Conservation (phyloP, 23 tunicate genomes). For the Diplosoma virens region DNA sequence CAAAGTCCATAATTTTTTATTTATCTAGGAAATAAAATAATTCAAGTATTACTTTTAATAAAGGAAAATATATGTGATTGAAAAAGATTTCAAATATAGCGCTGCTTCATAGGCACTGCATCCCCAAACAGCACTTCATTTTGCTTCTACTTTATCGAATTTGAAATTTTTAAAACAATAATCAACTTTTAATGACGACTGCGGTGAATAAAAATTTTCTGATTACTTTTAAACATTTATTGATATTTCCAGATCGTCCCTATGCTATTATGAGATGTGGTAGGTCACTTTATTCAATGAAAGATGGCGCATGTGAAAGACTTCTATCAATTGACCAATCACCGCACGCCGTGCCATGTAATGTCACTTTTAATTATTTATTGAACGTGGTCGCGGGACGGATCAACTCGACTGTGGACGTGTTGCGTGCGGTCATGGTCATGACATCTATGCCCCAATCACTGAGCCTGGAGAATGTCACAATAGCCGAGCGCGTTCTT, state of each 20-base stretch:
- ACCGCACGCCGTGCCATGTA: neutral
- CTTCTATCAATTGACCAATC: neutral
- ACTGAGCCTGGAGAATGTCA: neutral
- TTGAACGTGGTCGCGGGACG: neutral
- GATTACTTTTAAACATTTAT: too few species aligned
- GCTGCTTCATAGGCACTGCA: too few species aligned
- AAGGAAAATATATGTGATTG: too few species aligned
- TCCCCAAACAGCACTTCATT: too few species aligned
- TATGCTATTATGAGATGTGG: conserved; percentile 2
- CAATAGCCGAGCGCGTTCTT: neutral
- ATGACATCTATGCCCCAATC: neutral
- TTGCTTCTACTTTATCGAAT: too few species aligned
- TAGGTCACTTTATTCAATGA: neutral
- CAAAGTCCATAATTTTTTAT: too few species aligned
- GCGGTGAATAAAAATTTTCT: too few species aligned
- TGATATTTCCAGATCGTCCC: conserved; percentile 1
- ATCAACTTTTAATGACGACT: too few species aligned
- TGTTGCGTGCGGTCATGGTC: conserved; percentile 1
- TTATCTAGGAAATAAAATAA: too few species aligned
- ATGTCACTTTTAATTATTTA: conserved; percentile 3
- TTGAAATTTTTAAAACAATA: too few species aligned
- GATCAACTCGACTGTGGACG: neutral
- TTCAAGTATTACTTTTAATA: too few species aligned
- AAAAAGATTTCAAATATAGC: too few species aligned
- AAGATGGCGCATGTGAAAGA: neutral